phyloP scores from a whole-genome alignment of 2,888 invertebrate genomes.

The Thymelicus sylvestris region DNA sequence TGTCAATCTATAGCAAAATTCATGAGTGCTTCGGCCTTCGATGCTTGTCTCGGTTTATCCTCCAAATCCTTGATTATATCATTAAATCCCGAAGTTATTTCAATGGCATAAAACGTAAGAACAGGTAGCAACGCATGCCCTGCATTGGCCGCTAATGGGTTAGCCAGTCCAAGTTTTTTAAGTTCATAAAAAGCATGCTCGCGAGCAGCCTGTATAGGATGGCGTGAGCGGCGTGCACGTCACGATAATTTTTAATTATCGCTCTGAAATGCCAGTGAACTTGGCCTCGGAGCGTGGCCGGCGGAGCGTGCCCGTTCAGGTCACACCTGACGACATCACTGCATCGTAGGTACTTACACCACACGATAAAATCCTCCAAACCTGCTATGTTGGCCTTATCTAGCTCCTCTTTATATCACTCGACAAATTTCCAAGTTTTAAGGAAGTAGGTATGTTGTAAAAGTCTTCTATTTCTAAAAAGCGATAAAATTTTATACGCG shows the following conservation, averaged over 20 bases:
- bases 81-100: no score
- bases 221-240: constrained; percentile 78
- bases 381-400: not conserved
- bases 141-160: not conserved
- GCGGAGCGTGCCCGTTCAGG: constrained; percentile 68
- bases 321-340: constrained; percentile 71
- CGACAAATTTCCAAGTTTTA: not conserved
- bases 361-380: constrained; percentile 12
- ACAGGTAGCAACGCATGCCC: not conserved
- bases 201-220: constrained; percentile 62
- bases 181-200: not conserved
- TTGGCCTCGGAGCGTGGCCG: constrained; percentile 77
- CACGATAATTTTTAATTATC: constrained; percentile 85
- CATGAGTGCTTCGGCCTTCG: no score
- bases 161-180: constrained; percentile 6
- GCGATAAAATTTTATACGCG: not conserved
- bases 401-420: no score
- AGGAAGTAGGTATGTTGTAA: not conserved
- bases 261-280: constrained; percentile 84
- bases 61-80: no score
- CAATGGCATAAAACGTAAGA: no score
- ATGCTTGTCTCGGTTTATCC: no score
- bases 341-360: constrained; percentile 1
- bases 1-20: no score
- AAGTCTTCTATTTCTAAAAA: not conserved